Percentiles rank a stretch among this genome's conserved stretches.
phyloP scores from a whole-genome alignment of 2,113 vertebrate species.

The Onychorhynchus coronatus region DNA sequence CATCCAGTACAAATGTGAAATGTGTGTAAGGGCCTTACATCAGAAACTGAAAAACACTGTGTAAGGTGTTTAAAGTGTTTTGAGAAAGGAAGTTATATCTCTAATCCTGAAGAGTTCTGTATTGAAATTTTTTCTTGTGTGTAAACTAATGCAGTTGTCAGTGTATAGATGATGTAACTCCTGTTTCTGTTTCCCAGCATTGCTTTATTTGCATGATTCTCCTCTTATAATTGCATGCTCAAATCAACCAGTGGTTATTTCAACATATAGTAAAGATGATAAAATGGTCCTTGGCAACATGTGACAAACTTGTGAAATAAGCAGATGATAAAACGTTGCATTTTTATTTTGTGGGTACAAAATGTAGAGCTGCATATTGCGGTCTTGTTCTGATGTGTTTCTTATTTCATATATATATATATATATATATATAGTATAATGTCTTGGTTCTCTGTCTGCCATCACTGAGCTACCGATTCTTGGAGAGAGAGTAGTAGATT shows the following conservation, averaged over 20 bases:
- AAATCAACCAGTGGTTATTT: not conserved
- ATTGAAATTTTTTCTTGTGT: not conserved
- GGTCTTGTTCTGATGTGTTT: not conserved
- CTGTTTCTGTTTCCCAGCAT: not conserved
- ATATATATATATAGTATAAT: too few species aligned
- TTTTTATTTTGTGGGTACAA: not conserved
- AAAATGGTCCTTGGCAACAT: not conserved
- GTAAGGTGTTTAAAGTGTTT: not conserved
- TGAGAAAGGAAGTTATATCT: not conserved
- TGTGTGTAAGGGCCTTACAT: not conserved
- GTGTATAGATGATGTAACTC: not conserved
- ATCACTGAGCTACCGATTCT: not conserved
- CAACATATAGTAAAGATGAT: not conserved
- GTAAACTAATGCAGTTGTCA: not conserved
- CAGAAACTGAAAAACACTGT: not conserved
- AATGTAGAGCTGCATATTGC: not conserved
- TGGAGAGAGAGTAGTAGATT: not conserved
- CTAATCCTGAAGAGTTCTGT: not conserved
- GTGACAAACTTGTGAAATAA: not conserved
- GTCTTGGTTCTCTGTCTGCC: not conserved
- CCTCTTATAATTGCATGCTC: not conserved
- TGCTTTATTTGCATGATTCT: not conserved
- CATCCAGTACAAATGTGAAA: not conserved
- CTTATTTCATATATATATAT: not conserved
- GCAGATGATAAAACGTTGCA: not conserved